Evolutionary conservation across 2,113 vertebrate genomes (phyloP), one percentile per base, ranked within the genome.

Genomic region (Eulemur macaco): DNA sequence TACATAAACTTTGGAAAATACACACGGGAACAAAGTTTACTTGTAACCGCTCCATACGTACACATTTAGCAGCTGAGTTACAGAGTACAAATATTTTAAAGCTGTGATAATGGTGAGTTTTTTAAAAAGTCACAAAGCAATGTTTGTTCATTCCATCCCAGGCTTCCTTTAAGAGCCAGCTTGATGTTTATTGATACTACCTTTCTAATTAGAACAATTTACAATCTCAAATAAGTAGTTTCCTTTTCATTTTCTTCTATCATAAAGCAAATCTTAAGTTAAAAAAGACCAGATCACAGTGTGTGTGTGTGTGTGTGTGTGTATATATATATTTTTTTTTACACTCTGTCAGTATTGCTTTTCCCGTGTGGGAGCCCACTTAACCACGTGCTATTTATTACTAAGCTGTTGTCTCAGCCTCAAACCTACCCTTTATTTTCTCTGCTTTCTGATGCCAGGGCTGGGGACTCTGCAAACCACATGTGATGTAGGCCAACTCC

Each of bases 291-390:
- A 91, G 50, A 74, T 58, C 50, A 68, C 14, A 27, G 31, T 54
- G 10, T 39, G 9, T 71, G 21, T 37, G 63, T 64, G 5, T 69
- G 8, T 37, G 21, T 69, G 37, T 10, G 21, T 37, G 37, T 37
- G 15, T 14, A 66, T 34, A n/a, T 17, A 66, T 17, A n/a, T 12
- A 27, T 63, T 97, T 98, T 98, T 68, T 52, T 96, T 98, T 97
- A 97, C 13, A 42, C 60, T 50, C 96, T 96, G 39, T 97, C 95
- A 92, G 95, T 97, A 82, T 96, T 97, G 96, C 64, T 94, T 76
- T 50, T 74, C 34, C 56, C 4, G 9, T 13, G 5, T 11, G 25
- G 34, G 58, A 31, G 29, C 66, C 81, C 64, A 80, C 60, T 68
- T 37, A 68, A 89, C 86, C 82, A 77, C 4, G 1, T 50, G 4